Evolutionary conservation across 2,888 invertebrate species (phyloP).

Genomic region (Drosophila paramelanica): DNA sequence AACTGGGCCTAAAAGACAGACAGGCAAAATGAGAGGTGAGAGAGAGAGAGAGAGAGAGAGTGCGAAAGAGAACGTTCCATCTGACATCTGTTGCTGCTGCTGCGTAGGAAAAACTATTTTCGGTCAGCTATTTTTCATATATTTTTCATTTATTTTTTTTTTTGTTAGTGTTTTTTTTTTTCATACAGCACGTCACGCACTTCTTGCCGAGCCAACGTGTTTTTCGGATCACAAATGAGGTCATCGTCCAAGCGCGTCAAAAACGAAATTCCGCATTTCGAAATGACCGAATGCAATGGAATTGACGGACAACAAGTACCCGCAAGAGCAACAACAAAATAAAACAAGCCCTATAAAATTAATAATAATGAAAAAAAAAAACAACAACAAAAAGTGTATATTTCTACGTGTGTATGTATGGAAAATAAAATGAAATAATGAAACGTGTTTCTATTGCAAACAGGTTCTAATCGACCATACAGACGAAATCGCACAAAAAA

Average conservation of each 20-base stretch:
- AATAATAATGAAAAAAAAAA: background rate
- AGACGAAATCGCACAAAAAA: constrained; percentile 1
- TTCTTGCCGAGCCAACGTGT: constrained; percentile 27
- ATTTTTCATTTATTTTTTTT: constrained; percentile 13
- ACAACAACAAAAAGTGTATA: background rate
- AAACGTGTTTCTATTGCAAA: constrained; percentile 68
- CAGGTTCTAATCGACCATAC: constrained; percentile 52
- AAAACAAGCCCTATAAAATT: constrained; percentile 5
- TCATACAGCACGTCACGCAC: constrained; percentile 57
- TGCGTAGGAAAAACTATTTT: constrained; percentile 54
- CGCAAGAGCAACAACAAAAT: constrained; percentile 17
- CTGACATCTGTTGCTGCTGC: constrained; percentile 46
- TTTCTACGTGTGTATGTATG: too few species aligned
- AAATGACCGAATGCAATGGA: constrained; percentile 44
- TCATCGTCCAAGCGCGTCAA: constrained; percentile 63
- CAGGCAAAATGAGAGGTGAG: too few species aligned
- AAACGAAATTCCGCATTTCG: constrained; percentile 57
- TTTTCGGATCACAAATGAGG: constrained; percentile 63
- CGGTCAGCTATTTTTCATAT: constrained; percentile 47
- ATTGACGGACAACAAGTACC: constrained; percentile 17
- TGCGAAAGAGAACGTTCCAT: constrained; percentile 5
- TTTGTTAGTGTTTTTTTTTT: constrained; percentile 34
- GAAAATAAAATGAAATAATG: background rate
- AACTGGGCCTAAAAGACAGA: constrained; percentile 2
- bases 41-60: background rate